These are phyloP conservation scores for Myiotriccus ornatus DNA, from an alignment of 2,797 vertebrate species.

Conservation along the genomic window DNA sequence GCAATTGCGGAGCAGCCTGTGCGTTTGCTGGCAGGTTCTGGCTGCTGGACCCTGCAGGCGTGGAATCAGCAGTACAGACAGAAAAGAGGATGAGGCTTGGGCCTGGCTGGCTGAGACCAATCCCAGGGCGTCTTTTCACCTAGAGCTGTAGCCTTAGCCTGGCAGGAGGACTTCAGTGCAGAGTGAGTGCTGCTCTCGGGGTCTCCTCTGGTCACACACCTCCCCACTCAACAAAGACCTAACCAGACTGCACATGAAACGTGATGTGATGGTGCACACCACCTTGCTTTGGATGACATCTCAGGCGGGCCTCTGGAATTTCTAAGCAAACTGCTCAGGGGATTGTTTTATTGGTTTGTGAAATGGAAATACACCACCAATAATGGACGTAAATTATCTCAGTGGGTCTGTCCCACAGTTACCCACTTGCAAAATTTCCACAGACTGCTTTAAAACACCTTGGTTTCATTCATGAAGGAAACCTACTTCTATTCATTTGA, in stretches of 20 bases:
- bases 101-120: background rate
- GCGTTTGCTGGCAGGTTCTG: background rate
- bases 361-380: background rate
- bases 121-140: background rate
- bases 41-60: background rate
- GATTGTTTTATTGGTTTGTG: background rate
- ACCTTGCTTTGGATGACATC: background rate
- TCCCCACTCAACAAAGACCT: background rate
- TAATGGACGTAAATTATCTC: background rate
- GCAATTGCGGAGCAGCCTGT: background rate
- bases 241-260: background rate
- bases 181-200: accelerated
- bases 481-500: background rate
- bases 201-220: accelerated
- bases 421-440: background rate
- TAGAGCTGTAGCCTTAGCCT: background rate
- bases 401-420: background rate
- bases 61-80: background rate
- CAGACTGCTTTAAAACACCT: background rate
- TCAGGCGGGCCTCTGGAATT: background rate
- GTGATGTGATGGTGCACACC: background rate
- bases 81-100: background rate
- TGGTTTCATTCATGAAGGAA: background rate
- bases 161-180: background rate
- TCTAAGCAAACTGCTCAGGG: background rate